phyloP scores from a whole-genome alignment of 2,113 vertebrate genomes.

The Peucedramus taeniatus region DNA sequence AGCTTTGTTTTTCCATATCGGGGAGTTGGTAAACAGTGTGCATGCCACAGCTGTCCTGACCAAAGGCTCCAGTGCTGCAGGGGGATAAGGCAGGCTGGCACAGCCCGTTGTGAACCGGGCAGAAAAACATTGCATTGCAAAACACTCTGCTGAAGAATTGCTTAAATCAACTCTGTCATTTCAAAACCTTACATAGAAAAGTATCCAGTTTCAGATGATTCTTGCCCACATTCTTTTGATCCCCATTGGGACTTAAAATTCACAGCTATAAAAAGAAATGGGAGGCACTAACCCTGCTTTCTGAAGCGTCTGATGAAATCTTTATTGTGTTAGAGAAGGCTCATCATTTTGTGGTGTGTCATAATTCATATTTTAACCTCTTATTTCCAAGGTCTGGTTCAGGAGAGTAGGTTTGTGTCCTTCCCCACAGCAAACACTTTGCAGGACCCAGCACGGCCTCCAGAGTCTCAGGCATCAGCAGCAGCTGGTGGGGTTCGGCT shows the following conservation, averaged over 20 bases:
- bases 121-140: not conserved
- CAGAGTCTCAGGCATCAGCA: no score
- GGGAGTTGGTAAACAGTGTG: not conserved
- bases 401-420: not conserved
- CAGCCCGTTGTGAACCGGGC: rapidly evolving
- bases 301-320: not conserved
- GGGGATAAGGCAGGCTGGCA: not conserved
- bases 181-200: slow-evolving; percentile 63
- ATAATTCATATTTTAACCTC: not conserved
- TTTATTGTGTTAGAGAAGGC: not conserved
- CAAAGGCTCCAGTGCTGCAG: not conserved
- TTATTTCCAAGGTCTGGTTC: not conserved
- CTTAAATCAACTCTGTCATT: not conserved
- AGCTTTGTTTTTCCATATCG: slow-evolving; percentile 4
- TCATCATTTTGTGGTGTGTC: not conserved
- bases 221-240: not conserved
- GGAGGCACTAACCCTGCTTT: not conserved
- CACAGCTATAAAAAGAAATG: not conserved
- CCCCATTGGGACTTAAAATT: not conserved
- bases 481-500: rapidly evolving
- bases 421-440: not conserved
- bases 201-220: slow-evolving; percentile 1
- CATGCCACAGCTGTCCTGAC: not conserved
- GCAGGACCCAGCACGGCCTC: not conserved
- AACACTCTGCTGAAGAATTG: not conserved